Base-by-base conservation (phyloP, 2,888 invertebrate species). In the Dicycla oo region DNA sequence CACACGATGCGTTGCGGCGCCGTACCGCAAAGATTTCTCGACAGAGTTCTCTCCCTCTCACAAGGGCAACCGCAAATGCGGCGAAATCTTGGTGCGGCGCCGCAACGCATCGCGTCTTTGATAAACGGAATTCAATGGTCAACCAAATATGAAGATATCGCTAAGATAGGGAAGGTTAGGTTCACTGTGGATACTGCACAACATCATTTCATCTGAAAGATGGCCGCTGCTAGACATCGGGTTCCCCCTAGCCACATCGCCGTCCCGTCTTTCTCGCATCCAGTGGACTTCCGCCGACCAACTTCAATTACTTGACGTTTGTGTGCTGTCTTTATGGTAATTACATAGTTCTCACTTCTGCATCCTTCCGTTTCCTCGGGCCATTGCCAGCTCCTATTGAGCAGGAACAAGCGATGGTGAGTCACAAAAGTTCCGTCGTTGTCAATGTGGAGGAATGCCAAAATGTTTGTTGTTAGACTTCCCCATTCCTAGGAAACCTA, bases 401-500 rank as follows among this genome's bases (percentile, higher is more conserved):
- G 20, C n/a, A 61, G 77, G 73, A 69, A 47, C 20, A n/a, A 47
- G 13, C 40, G 1, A 47, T 34, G 2, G 13, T 71, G 62, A 58
- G 26, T 63, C 58, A 47, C 15, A 34, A 43, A 43, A 8, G 15
- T 64, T 61, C n/a, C 20, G 38, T n/a, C 45, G 10, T 26, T 57
- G n/a, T 67, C 43, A 34, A 26, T 34, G 40, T 62, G 80, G 61
- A 72, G n/a, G 26, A 34, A 53, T 66, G 80, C 61, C 76, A 76
- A 79, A 34, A 34, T 53, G 13, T 47, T 63, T 62, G 38, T 43
- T 60, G 20, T 54, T 26, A 47, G n/a, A 60, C 60, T 58, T 43
- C 30, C 8, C 20, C 26, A 71, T 47, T 63, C 45, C 18, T 51
- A 58, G n/a, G 51, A 40, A 53, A 43, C 13, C 26, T 13, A 30